Conservation (phyloP, 2,888 invertebrate genomes). For the Oeneis ivallda region DNA sequence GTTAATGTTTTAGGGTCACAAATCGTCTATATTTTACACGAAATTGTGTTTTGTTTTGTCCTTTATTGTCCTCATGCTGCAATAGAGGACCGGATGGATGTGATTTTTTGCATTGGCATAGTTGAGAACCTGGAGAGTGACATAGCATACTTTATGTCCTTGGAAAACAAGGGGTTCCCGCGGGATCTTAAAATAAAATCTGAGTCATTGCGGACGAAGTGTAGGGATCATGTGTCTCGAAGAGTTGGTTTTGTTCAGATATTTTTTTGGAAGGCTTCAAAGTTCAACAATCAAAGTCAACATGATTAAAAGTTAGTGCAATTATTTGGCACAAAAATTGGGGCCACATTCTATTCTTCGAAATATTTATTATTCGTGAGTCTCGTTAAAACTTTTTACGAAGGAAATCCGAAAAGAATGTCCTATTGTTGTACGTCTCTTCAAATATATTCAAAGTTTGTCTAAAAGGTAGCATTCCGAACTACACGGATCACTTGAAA, state of each 20-base stretch:
- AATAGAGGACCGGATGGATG: too few relatives aligned
- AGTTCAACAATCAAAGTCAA: not conserved
- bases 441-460: slow-evolving; percentile 36
- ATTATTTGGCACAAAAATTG: slow-evolving; percentile 13
- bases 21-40: too few relatives aligned
- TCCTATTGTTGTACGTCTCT: slow-evolving; percentile 30
- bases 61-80: too few relatives aligned
- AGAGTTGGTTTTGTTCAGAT: not conserved
- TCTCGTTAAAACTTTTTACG: slow-evolving; percentile 38
- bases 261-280: not conserved
- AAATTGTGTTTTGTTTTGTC: too few relatives aligned
- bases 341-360: slow-evolving; percentile 7
- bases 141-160: too few relatives aligned
- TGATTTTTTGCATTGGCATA: too few relatives aligned
- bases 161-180: too few relatives aligned
- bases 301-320: slow-evolving; percentile 14
- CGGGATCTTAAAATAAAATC: too few relatives aligned
- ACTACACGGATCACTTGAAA: slow-evolving; percentile 30
- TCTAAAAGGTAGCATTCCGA: slow-evolving; percentile 31
- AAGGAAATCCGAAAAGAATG: slow-evolving; percentile 29
- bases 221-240: not conserved
- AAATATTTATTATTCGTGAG: slow-evolving; percentile 25
- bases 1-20: too few relatives aligned
- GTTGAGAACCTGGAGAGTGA: too few relatives aligned
- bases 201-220: not conserved